These are phyloP conservation scores for Zingel zingel DNA, from an alignment of 2,113 vertebrate genomes.

Conservation along the genomic window DNA sequence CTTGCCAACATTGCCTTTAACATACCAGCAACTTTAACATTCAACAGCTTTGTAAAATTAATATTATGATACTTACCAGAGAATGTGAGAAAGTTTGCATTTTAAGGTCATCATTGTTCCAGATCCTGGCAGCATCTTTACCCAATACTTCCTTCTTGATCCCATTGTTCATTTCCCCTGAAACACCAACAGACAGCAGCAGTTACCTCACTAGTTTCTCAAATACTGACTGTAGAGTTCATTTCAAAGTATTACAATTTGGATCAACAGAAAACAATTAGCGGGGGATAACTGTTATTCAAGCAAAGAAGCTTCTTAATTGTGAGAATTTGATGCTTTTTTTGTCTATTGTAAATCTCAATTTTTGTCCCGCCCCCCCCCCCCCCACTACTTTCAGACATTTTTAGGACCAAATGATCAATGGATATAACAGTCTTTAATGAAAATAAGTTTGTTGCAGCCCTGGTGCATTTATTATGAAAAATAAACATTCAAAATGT, in stretches of 20 bases:
- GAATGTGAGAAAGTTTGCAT: slow-evolving; percentile 91
- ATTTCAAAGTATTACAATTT: neutral
- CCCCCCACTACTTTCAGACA: neutral
- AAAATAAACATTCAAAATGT: too few relatives aligned
- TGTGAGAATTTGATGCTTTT: neutral
- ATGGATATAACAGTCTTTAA: neutral
- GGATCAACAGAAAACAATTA: neutral
- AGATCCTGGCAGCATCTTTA: slow-evolving; percentile 94
- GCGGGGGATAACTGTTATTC: neutral
- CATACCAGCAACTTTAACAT: neutral
- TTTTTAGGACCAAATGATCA: neutral
- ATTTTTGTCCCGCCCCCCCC: too few relatives aligned
- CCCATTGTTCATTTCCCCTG: slow-evolving; percentile 95
- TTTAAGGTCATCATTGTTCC: slow-evolving; percentile 94
- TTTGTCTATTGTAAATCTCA: neutral
- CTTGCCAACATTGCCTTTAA: neutral
- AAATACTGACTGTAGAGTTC: neutral
- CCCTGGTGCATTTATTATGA: neutral
- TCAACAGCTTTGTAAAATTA: neutral
- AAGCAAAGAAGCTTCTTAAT: neutral
- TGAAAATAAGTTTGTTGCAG: neutral
- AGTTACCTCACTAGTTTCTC: neutral
- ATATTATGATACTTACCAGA: slow-evolving; percentile 53
- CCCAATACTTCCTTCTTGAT: slow-evolving; percentile 93
- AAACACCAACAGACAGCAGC: slow-evolving; percentile 54